Evolutionary conservation across 2,888 invertebrate genomes (phyloP), one percentile per base, ranked within the genome.

Genomic region (Leptinotarsa tumamoca): DNA sequence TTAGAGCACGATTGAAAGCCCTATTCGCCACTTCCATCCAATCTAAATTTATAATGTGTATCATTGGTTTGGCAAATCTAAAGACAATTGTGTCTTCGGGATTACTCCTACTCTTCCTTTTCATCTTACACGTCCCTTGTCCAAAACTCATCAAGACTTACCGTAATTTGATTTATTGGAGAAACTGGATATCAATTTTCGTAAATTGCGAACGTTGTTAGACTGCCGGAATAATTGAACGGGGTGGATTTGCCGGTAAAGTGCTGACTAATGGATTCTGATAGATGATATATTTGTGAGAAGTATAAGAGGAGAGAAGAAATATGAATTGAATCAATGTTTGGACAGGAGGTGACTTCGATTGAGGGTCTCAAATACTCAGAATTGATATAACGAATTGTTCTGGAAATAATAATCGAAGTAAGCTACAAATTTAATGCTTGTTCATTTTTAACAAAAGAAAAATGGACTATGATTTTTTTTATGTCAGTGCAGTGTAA

Each of bases 1-100:
- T 67, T 18, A 61, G 74, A 74, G 52, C 50, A 69, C 72, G 68
- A 75, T 74, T 75, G 76, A 75, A 71, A 80, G 75, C 73, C 74
- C 70, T 27, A 56, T 50, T 74, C 61, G 63, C 68, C 50, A 70
- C 23, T 72, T 72, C 72, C 71, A 78, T 68, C 73, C 81, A 68
- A 72, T 74, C 76, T 75, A 73, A 78, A 77, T 80, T 79, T 79
- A 74, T 80, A 79, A 80, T 78, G 75, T 77, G 71, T 76, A 75
- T 76, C 70, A 74, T 67, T 75, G 73, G 75, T 63, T 72, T 68
- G 74, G 74, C 75, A 72, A 76, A 69, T 73, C 72, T 66, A 67
- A 78, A 79, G 76, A 80, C 76, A 73, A 79, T 80, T 77, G 73
- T 75, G 73, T 73, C 73, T 23, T 58, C 63, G 67, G 78, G 75